Percentiles rank a stretch among this genome's conserved stretches.
phyloP scores from a whole-genome alignment of 2,888 invertebrate genomes.

The Ceriagrion tenellum region DNA sequence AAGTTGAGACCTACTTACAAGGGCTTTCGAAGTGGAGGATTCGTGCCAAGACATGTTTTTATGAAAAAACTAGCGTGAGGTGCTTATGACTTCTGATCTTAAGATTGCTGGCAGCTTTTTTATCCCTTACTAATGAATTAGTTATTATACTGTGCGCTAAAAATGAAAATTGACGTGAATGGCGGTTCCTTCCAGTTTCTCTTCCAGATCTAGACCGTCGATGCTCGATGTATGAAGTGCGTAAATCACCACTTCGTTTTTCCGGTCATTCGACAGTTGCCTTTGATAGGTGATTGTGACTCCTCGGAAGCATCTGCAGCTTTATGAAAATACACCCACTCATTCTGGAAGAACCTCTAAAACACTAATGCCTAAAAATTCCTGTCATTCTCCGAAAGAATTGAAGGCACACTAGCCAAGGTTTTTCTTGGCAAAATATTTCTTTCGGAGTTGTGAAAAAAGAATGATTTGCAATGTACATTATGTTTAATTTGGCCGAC shows the following conservation, averaged over 20 bases:
- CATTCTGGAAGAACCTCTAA: too few species aligned
- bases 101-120: conserved; percentile 1
- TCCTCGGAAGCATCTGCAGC: too few species aligned
- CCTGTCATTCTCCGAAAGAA: too few species aligned
- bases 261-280: neutral
- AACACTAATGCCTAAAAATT: too few species aligned
- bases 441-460: too few species aligned
- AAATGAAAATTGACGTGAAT: neutral
- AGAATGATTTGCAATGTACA: too few species aligned
- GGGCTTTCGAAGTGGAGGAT: neutral
- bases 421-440: too few species aligned
- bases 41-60: neutral
- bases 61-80: neutral
- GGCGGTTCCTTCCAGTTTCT: neutral
- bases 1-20: conserved; percentile 16
- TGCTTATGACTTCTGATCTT: neutral
- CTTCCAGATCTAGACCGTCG: neutral
- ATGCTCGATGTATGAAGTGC: neutral
- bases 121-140: neutral
- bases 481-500: too few species aligned
- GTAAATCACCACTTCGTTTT: neutral
- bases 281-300: neutral
- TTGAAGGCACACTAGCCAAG: too few species aligned
- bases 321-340: too few species aligned
- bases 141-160: neutral